These are phyloP conservation scores for Drosophila nigricruria DNA, from an alignment of 2,888 invertebrate genomes.

Conservation along the genomic window DNA sequence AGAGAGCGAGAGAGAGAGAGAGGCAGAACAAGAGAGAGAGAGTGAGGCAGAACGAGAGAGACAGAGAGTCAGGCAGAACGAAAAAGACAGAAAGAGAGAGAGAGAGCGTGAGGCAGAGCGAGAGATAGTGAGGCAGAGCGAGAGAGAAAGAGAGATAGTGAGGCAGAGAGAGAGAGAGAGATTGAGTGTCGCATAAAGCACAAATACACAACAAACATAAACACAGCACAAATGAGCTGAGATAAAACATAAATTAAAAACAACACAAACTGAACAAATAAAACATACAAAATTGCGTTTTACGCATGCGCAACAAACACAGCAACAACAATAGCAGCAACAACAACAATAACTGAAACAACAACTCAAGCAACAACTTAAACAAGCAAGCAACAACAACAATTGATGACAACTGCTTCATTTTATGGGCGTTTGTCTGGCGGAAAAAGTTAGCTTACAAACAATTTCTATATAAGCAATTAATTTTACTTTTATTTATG, in stretches of 20 bases:
- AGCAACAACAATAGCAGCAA: conserved; percentile 4
- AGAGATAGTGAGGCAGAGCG: background rate
- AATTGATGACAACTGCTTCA: conserved; percentile 40
- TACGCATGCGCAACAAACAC: conserved; percentile 37
- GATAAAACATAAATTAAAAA: conserved; percentile 34
- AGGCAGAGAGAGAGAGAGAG: background rate
- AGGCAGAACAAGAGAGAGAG: background rate
- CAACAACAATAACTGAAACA: conserved; percentile 15
- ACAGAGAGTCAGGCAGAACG: background rate
- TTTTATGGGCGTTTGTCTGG: conserved; percentile 40
- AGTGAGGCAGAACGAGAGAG: background rate
- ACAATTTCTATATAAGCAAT: conserved; percentile 49
- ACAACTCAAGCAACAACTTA: background rate
- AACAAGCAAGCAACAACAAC: conserved; percentile 20
- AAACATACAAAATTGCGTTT: conserved; percentile 39
- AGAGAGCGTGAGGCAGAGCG: background rate
- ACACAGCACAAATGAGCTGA: conserved; percentile 28
- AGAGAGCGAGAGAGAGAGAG: background rate
- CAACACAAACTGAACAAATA: conserved; percentile 26
- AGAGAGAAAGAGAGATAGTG: background rate
- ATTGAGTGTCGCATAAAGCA: conserved; percentile 15
- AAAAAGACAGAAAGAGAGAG: background rate
- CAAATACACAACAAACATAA: conserved; percentile 46
- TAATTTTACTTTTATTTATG: conserved; percentile 61
- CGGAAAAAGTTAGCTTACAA: conserved; percentile 44